Percentiles rank a stretch among this genome's conserved stretches.
Evolutionary conservation across 1,140 invertebrate genomes (phyloP).

Genomic region (Polypedilum vanderplanki): DNA sequence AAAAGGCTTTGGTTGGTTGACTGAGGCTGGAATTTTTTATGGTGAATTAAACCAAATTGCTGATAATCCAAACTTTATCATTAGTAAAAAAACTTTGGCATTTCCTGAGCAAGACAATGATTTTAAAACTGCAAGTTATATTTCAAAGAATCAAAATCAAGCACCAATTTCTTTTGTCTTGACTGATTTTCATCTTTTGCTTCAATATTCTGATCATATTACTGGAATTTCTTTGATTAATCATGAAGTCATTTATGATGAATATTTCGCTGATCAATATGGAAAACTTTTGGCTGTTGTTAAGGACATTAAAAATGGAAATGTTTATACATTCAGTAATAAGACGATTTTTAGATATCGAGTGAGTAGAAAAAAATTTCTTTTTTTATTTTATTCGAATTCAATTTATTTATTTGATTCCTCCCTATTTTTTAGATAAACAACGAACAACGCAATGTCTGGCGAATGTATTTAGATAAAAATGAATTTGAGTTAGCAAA

Average conservation of each 20-base stretch:
- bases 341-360: conserved; percentile 79
- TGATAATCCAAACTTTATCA: conserved; percentile 31
- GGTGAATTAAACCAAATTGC: conserved; percentile 50
- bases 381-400: neutral
- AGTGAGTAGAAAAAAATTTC: conserved; percentile 33
- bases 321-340: conserved; percentile 81
- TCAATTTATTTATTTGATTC: neutral
- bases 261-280: conserved; percentile 70
- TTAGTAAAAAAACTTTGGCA: conserved; percentile 29
- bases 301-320: conserved; percentile 72
- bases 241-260: conserved; percentile 81
- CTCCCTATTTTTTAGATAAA: conserved; percentile 46
- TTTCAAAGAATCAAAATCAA: neutral
- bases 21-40: conserved; percentile 64
- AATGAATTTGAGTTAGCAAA: conserved; percentile 83
- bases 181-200: conserved; percentile 83
- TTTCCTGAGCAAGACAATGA: conserved; percentile 29
- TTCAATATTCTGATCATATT: conserved; percentile 76
- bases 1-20: conserved; percentile 81
- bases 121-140: conserved; percentile 3
- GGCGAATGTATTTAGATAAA: conserved; percentile 82
- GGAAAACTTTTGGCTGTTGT: conserved; percentile 74
- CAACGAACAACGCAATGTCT: conserved; percentile 80
- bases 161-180: conserved; percentile 71
- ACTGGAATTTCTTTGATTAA: conserved; percentile 81